These are phyloP conservation scores for Pica pica DNA, from an alignment of 2,113 vertebrate species.

Conservation along the genomic window DNA sequence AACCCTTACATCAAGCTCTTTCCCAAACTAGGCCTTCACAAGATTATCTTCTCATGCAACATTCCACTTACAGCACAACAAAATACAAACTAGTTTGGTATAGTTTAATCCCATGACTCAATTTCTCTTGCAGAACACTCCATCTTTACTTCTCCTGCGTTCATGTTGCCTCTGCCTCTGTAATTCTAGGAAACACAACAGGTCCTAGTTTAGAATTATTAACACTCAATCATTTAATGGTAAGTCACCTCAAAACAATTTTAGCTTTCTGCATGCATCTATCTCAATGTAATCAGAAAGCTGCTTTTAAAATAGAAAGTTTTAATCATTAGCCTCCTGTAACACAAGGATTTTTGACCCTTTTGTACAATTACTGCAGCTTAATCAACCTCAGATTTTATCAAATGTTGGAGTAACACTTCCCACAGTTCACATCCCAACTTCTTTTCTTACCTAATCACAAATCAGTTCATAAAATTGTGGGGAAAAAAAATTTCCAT, in stretches of 20 bases:
- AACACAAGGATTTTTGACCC: neutral
- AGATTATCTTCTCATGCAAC: neutral
- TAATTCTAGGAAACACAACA: conserved; percentile 48
- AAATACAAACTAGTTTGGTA: neutral
- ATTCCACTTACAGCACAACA: neutral
- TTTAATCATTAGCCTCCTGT: neutral
- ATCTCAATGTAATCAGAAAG: neutral
- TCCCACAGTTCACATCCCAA: neutral
- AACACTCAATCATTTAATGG: neutral
- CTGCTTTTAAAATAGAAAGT: neutral
- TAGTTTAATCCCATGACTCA: conserved; percentile 71
- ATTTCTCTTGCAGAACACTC: neutral
- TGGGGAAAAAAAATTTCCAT: neutral
- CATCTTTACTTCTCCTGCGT: neutral
- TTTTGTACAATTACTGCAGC: neutral
- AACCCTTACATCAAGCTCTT: neutral
- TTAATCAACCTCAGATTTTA: neutral
- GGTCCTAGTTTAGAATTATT: neutral
- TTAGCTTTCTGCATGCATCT: neutral
- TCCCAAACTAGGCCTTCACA: neutral
- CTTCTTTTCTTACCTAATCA: neutral
- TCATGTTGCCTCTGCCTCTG: conserved; percentile 9
- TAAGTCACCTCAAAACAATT: neutral
- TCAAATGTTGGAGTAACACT: neutral
- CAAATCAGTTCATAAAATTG: neutral